Base-by-base conservation (phyloP, 2,113 vertebrate species). In the Cygnus atratus region DNA sequence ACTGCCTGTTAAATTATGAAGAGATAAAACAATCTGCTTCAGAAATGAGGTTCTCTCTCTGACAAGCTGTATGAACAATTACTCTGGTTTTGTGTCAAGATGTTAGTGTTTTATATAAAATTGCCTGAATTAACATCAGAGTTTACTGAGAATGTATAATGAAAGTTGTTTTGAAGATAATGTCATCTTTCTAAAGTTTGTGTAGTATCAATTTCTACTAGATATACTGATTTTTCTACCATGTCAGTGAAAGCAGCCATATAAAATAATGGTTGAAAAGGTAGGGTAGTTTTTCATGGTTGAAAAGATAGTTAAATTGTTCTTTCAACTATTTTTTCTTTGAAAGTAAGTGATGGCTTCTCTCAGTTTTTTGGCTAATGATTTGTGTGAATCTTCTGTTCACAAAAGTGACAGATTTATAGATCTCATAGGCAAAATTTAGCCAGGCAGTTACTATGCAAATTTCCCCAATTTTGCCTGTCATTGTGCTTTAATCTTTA, bases 291-390 rank as follows among this genome's bases (percentile, higher is more conserved):
- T 93, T 84, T 84, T 81, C 33, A 57, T 57, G 46, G 22, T 29
- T 84, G 37, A 78, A 86, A 84, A 74, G 25, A 44, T 2, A 63
- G 37, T 71, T 63, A 77, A 86, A 90, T 81, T 75, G 33, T 46
- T 83, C 61, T 75, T 84, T 55, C 33, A 89, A 68, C 9, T 68
- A 10, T 70, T 94, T 84, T 82, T 67, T 15, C 44, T 52, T 6
- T 52, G 25, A 77, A 94, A 90, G 63, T 63, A 75, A 33, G 15
- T 65, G 26, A 89, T 44, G 20, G 17, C 4, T 82, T 58, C 84
- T 55, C 44, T 90, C 57, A 63, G 17, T 2, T 95, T 95, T 92
- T 89, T 93, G 65, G 68, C 29, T 87, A 90, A 87, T 91, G 61
- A 82, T 94, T 88, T 88, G 22, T 72, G 39, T 54, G 77, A 88